These are phyloP conservation scores for Amniataba percoides DNA, from an alignment of 2,797 vertebrate species.

Conservation along the genomic window DNA sequence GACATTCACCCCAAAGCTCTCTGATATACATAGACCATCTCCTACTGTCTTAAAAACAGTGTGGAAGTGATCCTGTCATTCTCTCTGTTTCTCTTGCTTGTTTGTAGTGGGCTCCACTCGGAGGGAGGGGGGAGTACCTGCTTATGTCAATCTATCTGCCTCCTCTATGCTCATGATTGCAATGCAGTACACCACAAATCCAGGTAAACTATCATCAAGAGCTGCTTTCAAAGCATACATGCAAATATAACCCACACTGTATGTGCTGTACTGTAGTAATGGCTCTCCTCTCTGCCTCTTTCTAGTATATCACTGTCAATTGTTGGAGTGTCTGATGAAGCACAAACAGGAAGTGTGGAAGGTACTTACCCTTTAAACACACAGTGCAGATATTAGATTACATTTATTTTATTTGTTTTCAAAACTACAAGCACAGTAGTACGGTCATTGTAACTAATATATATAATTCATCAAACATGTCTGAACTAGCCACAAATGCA, in stretches of 20 bases:
- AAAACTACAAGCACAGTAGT: no score
- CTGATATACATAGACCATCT: not conserved
- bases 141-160: conserved; percentile 97
- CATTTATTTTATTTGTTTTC: not conserved
- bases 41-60: not conserved
- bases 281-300: conserved; percentile 62
- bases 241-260: not conserved
- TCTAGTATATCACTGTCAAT: conserved; percentile 98
- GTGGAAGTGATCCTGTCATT: not conserved
- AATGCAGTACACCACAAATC: conserved; percentile 99
- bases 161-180: conserved; percentile 99
- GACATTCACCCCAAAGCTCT: not conserved
- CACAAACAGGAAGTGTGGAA: conserved; percentile 99
- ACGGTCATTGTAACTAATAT: no score
- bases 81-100: conserved; percentile 28
- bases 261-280: not conserved
- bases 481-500: no score
- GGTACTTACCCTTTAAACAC: conserved; percentile 84
- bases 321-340: conserved; percentile 99
- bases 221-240: not conserved
- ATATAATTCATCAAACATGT: no score
- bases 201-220: conserved; percentile 85
- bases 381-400: not conserved
- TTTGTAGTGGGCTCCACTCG: conserved; percentile 94
- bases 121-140: conserved; percentile 94